Evolutionary conservation across 2,888 invertebrate species (phyloP).

Genomic region (Oxyscelio sp.): DNA sequence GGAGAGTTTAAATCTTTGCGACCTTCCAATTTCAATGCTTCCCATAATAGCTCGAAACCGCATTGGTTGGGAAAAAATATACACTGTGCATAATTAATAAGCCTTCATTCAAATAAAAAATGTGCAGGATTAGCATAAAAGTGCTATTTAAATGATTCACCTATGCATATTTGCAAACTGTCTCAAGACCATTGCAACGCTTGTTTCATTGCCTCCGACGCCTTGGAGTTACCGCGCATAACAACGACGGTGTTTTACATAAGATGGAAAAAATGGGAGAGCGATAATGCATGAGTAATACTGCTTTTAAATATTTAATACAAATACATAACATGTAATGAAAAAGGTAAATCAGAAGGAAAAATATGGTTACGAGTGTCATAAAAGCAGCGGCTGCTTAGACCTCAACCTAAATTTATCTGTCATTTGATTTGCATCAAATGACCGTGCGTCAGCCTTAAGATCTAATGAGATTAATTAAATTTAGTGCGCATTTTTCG

Average conservation of each 20-base stretch:
- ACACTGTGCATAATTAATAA: conserved; percentile 23
- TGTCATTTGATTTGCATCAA: conserved; percentile 30
- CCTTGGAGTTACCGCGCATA: conserved; percentile 33
- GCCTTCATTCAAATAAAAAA: conserved; percentile 41
- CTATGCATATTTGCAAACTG: conserved; percentile 35
- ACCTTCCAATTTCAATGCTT: background rate
- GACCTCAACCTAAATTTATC: conserved; percentile 72
- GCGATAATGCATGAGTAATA: conserved; percentile 35
- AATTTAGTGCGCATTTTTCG: background rate
- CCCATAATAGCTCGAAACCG: background rate
- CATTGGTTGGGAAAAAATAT: background rate
- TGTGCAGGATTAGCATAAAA: conserved; percentile 24
- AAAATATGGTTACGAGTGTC: conserved; percentile 58
- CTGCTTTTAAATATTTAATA: conserved; percentile 49
- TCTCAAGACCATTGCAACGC: conserved; percentile 59
- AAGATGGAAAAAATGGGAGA: conserved; percentile 29
- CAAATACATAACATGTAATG: conserved; percentile 36
- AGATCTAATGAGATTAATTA: conserved; percentile 13
- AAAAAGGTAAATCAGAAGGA: conserved; percentile 50
- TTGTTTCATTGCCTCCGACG: conserved; percentile 24
- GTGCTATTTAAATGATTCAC: conserved; percentile 45
- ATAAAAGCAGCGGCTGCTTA: conserved; percentile 56
- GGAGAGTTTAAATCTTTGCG: background rate
- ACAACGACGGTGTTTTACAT: conserved; percentile 48
- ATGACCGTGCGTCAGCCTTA: conserved; percentile 14